Conservation (phyloP, 2,888 invertebrate species). For the Andrena bicolor region DNA sequence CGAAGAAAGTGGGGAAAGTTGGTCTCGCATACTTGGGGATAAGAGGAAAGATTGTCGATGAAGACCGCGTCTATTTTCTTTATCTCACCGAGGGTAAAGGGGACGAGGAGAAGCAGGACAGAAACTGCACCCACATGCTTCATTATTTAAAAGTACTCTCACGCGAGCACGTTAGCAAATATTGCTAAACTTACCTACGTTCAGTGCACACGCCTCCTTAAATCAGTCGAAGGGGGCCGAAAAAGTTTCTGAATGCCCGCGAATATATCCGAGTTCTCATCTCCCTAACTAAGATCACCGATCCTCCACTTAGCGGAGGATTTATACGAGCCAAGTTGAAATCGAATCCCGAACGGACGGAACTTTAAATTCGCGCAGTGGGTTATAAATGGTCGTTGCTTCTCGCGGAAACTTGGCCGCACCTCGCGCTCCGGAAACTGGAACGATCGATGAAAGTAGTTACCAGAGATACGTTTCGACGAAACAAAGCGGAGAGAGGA, state of each 20-base stretch:
- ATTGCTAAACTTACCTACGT: not conserved
- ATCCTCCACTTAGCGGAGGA: constrained; percentile 65
- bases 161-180: not conserved
- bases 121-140: constrained; percentile 44
- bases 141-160: constrained; percentile 51
- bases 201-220: not conserved
- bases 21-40: constrained; percentile 53
- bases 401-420: constrained; percentile 33
- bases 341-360: constrained; percentile 69
- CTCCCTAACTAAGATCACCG: constrained; percentile 67
- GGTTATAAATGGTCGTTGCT: constrained; percentile 62
- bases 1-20: not conserved
- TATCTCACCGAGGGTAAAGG: constrained; percentile 36
- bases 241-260: constrained; percentile 61
- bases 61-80: constrained; percentile 63
- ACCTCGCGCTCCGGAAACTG: constrained; percentile 16
- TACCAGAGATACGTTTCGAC: constrained; percentile 41
- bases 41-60: constrained; percentile 49
- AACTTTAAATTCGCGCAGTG: constrained; percentile 67
- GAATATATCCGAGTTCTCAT: constrained; percentile 52
- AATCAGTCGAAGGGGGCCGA: constrained; percentile 1
- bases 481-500: constrained; percentile 50
- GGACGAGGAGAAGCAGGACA: not conserved
- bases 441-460: constrained; percentile 59
- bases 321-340: constrained; percentile 73